Base-by-base conservation (phyloP, 2,113 vertebrate species). In the Solenodon paradoxus region DNA sequence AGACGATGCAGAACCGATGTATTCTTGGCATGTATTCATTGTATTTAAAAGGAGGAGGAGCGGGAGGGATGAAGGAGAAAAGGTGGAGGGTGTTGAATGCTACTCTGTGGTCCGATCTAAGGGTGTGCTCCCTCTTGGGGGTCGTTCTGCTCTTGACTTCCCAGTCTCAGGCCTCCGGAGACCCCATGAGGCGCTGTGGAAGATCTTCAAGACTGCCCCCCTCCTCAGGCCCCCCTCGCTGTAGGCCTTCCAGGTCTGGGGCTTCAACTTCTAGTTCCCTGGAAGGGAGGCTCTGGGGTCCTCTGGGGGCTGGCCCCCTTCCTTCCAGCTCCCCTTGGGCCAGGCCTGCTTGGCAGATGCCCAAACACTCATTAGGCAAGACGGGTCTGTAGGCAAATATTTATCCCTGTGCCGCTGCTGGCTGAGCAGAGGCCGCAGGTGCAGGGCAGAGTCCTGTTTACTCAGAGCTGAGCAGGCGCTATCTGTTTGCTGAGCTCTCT, bases 381-480 rank as follows among this genome's bases (percentile, higher is more conserved):
- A 88, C 7, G 13, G 63, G 55, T 42, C 89, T 92, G 59, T 87
- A 40, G 69, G 96, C 83, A 97, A 96, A 97, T 95, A 96, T 97
- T 97, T 94, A 95, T 57, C 92, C 83, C 69, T 32, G 80, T 9
- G 89, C 94, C 83, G 93, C 95, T 96, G 96, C 0, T 2, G 92
- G 75, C 69, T 42, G 30, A 82, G 72, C 26, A 11, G 38, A 32
- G 92, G 84, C 69, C 7, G 55, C 93, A 96, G 95, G 95, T 95
- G 91, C 9, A 0, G 92, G 74, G 57, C 90, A 51, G 92, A 95
- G 95, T 79, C 90, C 95, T 96, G 95, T 97, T 97, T 97, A 96
- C 90, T 63, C 45, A 92, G n/a, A n/a, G n/a, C n/a, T n/a, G n/a
- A n/a, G n/a, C n/a, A n/a, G n/a, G n/a, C n/a, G n/a, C n/a, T n/a